A percentile compares a stretch with the other conserved stretches of the same genome.
Evolutionary conservation across 2,797 vertebrate species (phyloP).

Genomic region (Bovichtus diacanthus): DNA sequence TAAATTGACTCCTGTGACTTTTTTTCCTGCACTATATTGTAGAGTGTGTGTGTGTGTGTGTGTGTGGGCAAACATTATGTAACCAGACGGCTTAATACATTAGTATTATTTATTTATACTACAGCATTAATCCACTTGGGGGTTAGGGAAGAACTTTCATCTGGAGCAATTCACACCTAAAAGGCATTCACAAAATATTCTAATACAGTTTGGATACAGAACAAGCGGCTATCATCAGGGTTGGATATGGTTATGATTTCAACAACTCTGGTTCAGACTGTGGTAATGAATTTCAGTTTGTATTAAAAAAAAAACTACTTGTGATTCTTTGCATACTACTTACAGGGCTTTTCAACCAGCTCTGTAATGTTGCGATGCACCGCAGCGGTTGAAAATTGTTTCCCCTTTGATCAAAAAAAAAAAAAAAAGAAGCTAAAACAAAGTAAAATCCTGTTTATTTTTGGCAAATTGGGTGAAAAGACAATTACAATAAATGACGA

Average conservation of each 20-base stretch:
- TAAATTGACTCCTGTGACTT: not conserved
- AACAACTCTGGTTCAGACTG: not conserved
- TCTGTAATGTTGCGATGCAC: too few relatives aligned
- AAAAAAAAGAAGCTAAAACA: not conserved
- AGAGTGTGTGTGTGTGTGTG: not conserved
- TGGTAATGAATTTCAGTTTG: not conserved
- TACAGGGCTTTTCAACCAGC: too few relatives aligned
- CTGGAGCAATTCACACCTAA: too few relatives aligned
- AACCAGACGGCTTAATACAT: not conserved
- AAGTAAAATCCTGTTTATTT: not conserved
- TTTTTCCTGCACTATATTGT: not conserved
- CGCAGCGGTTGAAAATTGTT: too few relatives aligned
- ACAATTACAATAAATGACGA: not conserved
- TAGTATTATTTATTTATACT: not conserved
- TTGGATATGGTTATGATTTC: not conserved
- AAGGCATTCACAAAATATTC: not conserved
- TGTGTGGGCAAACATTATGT: constrained; percentile 5
- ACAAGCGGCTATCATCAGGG: not conserved
- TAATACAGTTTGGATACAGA: not conserved
- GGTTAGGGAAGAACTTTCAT: not conserved
- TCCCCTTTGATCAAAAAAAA: too few relatives aligned
- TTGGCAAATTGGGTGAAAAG: not conserved
- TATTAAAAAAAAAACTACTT: not conserved
- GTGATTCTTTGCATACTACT: not conserved
- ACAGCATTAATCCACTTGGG: not conserved